phyloP scores from a whole-genome alignment of 2,888 invertebrate species.

The Mythimna lalbum region DNA sequence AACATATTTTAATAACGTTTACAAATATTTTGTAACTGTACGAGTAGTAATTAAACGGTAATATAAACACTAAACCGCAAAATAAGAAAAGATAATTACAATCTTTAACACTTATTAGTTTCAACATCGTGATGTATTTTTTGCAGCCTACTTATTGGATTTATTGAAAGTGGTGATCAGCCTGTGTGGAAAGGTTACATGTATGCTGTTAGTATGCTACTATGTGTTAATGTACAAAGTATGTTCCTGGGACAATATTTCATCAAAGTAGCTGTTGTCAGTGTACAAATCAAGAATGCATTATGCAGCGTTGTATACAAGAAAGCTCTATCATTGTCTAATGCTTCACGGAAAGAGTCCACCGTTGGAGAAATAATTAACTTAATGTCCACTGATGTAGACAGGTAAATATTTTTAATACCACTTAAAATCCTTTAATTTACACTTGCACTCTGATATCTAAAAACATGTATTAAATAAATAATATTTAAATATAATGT shows the following conservation, averaged over 20 bases:
- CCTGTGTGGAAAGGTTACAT: slow-evolving; percentile 95
- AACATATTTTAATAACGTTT: slow-evolving; percentile 6
- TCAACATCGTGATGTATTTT: neutral
- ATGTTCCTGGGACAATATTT: slow-evolving; percentile 96
- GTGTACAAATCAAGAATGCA: slow-evolving; percentile 95
- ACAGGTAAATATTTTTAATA: slow-evolving; percentile 80
- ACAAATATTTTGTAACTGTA: slow-evolving; percentile 1
- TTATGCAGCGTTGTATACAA: slow-evolving; percentile 95
- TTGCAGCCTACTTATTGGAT: slow-evolving; percentile 92
- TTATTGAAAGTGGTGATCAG: slow-evolving; percentile 87
- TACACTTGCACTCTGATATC: no score
- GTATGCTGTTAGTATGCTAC: slow-evolving; percentile 93
- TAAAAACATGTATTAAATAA: no score
- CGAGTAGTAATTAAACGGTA: neutral
- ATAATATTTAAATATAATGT: neutral
- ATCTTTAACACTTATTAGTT: slow-evolving; percentile 3
- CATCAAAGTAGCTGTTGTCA: slow-evolving; percentile 95
- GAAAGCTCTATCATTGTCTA: slow-evolving; percentile 94
- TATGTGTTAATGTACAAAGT: slow-evolving; percentile 93
- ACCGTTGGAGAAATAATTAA: slow-evolving; percentile 96
- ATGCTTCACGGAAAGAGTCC: slow-evolving; percentile 93
- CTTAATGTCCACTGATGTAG: slow-evolving; percentile 96
- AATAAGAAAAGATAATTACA: slow-evolving; percentile 11
- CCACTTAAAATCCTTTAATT: no score
- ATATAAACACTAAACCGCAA: neutral